Evolutionary conservation across 2,888 invertebrate genomes (phyloP), one percentile per base, ranked within the genome.

Genomic region (Agriotes lineatus): DNA sequence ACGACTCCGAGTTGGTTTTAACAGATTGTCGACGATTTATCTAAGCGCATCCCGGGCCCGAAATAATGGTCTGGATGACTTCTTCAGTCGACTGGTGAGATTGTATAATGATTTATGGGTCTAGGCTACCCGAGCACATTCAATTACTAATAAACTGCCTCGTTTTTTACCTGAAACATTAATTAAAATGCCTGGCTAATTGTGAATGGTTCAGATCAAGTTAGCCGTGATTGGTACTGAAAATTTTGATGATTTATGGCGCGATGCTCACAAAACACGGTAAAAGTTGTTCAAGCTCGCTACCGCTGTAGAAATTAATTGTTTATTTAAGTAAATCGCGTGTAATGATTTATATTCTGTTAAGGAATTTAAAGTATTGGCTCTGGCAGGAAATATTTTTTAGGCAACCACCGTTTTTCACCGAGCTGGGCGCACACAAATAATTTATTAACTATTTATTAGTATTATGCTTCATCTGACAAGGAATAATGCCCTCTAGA

Each of bases 181-280:
- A 72, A 74, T 74, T 74, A 74, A 71, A 72, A 74, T 74, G 67
- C 74, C 72, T 72, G 58, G 70, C 73, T 74, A 74, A 74, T 73
- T 74, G 72, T 74, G 64, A 71, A 58, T 48, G 42, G 59, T 68
- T 52, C 50, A 58, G 58, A 62, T 66, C 67, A 63, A 65, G 67
- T 67, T 71, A 66, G 7, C 25, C 33, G 12, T 59, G 65, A 52
- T 59, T 66, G 50, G 52, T 37, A 57, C 45, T 57, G 44, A 57
- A 64, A 56, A 37, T 57, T 64, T 56, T 44, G 59, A 57, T 18
- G 64, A 64, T 64, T 64, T 64, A 64, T 64, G 14, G 44, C 37
- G 19, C 25, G 57, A 35, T 57, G 33, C 33, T 44, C 48, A 48
- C 37, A 64, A 57, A 64, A 56, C 57, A 57, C 58, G 12, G 45